Evolutionary conservation across 2,888 invertebrate genomes (phyloP).

Genomic region (Thelaira solivaga): DNA sequence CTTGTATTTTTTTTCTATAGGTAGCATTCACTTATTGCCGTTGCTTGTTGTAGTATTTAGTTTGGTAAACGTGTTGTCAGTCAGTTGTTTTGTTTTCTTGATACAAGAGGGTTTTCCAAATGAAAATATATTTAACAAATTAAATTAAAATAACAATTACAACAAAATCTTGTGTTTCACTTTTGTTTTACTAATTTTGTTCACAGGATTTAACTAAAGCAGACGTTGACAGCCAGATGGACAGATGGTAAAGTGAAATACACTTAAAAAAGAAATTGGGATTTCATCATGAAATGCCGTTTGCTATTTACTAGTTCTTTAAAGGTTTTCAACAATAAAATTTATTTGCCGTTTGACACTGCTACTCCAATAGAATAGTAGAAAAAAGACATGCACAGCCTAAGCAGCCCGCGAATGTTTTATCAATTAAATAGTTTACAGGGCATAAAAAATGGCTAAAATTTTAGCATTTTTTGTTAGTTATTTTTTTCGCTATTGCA

Average conservation of each 20-base stretch:
- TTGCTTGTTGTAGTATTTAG: not conserved
- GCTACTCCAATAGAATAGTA: no score
- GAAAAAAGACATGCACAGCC: no score
- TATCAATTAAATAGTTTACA: no score
- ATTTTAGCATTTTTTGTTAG: no score
- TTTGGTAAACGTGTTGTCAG: not conserved
- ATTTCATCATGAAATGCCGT: no score
- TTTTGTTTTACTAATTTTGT: not conserved
- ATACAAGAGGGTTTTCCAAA: constrained; percentile 32
- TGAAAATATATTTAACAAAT: constrained; percentile 58
- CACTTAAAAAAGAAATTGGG: constrained; percentile 10
- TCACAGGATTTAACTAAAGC: constrained; percentile 9
- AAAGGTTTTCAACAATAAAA: no score
- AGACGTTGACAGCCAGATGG: constrained; percentile 27
- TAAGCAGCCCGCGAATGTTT: no score
- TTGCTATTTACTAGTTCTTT: no score
- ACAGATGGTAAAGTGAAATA: constrained; percentile 12
- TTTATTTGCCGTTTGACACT: no score
- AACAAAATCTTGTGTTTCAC: constrained; percentile 19
- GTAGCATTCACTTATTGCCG: not conserved
- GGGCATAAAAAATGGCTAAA: no score
- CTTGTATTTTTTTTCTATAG: no score
- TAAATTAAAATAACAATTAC: constrained; percentile 63
- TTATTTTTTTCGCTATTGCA: no score
- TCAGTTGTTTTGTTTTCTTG: constrained; percentile 8